phyloP scores from a whole-genome alignment of 2,797 vertebrate genomes.

The Xenops minutus region DNA sequence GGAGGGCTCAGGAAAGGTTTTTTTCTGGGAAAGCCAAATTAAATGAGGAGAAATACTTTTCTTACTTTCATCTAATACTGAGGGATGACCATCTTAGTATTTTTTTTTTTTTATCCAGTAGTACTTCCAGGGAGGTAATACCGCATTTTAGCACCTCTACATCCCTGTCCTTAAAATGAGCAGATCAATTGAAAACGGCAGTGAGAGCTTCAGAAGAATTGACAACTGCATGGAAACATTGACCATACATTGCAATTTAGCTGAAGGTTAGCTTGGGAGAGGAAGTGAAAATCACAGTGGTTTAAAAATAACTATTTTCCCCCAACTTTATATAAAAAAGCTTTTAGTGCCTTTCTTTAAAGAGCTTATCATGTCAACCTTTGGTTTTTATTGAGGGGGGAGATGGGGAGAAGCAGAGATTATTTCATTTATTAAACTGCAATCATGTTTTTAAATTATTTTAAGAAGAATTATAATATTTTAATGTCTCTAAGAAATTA shows the following conservation, averaged over 20 bases:
- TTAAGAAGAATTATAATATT: not conserved
- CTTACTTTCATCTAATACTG: not conserved
- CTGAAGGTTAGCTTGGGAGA: not conserved
- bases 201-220: not conserved
- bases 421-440: not conserved
- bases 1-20: not conserved
- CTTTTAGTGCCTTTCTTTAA: not conserved
- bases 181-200: not conserved
- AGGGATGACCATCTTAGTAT: not conserved
- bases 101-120: not conserved
- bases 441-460: not conserved
- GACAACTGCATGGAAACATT: not conserved
- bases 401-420: not conserved
- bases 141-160: not conserved
- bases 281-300: not conserved
- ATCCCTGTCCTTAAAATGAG: not conserved
- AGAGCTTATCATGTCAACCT: not conserved
- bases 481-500: not conserved
- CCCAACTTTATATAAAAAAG: not conserved
- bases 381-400: not conserved
- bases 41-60: not conserved
- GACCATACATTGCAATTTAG: not conserved
- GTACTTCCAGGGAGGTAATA: not conserved
- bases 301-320: not conserved
- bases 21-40: not conserved